phyloP scores from a whole-genome alignment of 2,113 vertebrate species.

The Acinonyx jubatus region DNA sequence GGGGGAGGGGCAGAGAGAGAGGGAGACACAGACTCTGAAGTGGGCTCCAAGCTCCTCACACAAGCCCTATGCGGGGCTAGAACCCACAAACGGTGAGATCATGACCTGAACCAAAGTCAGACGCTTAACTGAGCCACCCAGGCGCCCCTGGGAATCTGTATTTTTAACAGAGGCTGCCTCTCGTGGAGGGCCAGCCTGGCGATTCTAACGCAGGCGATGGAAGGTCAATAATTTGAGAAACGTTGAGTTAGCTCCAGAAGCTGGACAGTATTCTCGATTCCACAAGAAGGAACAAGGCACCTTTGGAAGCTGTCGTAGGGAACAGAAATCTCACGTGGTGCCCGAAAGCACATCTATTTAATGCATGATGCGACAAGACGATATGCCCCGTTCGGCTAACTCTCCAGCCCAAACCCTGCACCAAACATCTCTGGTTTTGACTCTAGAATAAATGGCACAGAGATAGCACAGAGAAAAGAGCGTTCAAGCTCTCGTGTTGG shows the following conservation, averaged over 20 bases:
- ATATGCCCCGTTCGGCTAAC: no score
- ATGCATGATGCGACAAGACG: not conserved
- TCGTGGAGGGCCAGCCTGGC: not conserved
- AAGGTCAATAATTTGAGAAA: not conserved
- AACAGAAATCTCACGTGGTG: not conserved
- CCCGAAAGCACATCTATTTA: not conserved
- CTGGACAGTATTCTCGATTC: not conserved
- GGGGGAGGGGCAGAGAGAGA: no score
- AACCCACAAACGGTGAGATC: no score
- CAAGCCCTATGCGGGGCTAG: no score
- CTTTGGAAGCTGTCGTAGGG: not conserved
- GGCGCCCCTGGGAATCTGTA: not conserved
- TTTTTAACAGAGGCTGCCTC: not conserved
- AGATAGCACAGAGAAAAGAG: accelerated
- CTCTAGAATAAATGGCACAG: not conserved
- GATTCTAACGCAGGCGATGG: not conserved
- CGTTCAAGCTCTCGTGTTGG: not conserved
- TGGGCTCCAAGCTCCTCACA: no score
- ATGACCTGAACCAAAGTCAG: no score
- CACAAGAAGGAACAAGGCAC: not conserved
- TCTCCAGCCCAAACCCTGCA: not conserved
- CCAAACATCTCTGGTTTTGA: not conserved
- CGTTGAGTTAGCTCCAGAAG: not conserved
- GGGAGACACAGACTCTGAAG: no score
- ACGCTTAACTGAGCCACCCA: no score